Conservation (phyloP, 1,140 invertebrate genomes). For the Diuraphis noxia region DNA sequence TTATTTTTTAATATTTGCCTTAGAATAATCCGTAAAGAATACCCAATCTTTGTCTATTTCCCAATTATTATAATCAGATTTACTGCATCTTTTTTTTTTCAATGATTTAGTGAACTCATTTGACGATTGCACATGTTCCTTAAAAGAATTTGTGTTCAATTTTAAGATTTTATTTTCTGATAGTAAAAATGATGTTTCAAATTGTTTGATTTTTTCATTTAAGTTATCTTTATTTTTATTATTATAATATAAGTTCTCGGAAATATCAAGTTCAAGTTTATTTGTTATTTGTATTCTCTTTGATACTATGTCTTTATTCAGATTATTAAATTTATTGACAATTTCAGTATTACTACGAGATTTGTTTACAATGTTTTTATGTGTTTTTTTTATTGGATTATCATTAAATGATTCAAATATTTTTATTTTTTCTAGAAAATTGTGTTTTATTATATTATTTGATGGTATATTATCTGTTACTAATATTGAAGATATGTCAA, state of each 20-base stretch:
- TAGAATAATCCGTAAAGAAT: background rate
- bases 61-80: conserved; percentile 48
- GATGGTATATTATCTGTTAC: background rate
- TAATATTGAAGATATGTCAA: background rate
- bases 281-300: background rate
- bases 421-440: conserved; percentile 34
- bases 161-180: background rate
- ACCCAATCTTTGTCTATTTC: conserved; percentile 25
- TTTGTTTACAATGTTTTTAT: background rate
- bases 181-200: background rate
- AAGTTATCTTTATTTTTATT: background rate
- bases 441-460: conserved; percentile 18
- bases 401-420: conserved; percentile 42
- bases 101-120: background rate
- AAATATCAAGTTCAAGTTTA: background rate
- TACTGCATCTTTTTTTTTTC: background rate
- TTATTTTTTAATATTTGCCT: background rate
- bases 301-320: background rate
- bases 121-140: background rate
- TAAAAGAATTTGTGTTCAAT: background rate
- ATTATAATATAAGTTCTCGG: background rate
- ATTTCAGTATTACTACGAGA: background rate
- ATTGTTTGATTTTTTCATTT: background rate
- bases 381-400: background rate
- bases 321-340: conserved; percentile 7